Evolutionary conservation across 1,140 invertebrate species (phyloP).

Genomic region (Drosophila repleta): DNA sequence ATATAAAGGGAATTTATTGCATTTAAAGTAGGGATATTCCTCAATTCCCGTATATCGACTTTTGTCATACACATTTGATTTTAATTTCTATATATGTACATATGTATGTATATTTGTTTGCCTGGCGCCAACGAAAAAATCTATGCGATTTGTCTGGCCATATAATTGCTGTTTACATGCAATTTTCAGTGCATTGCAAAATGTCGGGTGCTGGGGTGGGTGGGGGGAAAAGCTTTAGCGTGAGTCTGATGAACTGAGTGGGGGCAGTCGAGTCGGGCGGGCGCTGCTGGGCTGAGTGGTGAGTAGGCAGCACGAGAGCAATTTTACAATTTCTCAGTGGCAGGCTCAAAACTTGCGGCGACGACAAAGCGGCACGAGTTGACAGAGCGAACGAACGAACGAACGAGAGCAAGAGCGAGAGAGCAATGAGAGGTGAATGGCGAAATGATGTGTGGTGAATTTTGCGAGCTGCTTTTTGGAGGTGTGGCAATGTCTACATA

Average conservation of each 20-base stretch:
- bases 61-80: no score
- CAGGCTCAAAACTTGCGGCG: conserved; percentile 37
- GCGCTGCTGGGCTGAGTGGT: conserved; percentile 5
- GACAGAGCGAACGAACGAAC: background rate
- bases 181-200: conserved; percentile 70
- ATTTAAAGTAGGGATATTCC: no score
- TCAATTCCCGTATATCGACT: no score
- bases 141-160: conserved; percentile 38
- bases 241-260: conserved; percentile 61
- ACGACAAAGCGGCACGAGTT: conserved; percentile 3
- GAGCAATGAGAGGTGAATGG: background rate
- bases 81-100: background rate
- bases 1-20: no score
- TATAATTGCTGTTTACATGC: conserved; percentile 64
- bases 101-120: conserved; percentile 15
- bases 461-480: conserved; percentile 49
- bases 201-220: conserved; percentile 30
- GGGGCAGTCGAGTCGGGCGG: background rate
- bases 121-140: conserved; percentile 27
- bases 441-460: conserved; percentile 51
- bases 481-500: conserved; percentile 54
- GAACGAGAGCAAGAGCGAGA: background rate
- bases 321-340: conserved; percentile 10
- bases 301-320: conserved; percentile 8
- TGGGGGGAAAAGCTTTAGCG: conserved; percentile 30